These are phyloP conservation scores for Eulemur macaco DNA, from an alignment of 2,113 vertebrate species.

Conservation along the genomic window DNA sequence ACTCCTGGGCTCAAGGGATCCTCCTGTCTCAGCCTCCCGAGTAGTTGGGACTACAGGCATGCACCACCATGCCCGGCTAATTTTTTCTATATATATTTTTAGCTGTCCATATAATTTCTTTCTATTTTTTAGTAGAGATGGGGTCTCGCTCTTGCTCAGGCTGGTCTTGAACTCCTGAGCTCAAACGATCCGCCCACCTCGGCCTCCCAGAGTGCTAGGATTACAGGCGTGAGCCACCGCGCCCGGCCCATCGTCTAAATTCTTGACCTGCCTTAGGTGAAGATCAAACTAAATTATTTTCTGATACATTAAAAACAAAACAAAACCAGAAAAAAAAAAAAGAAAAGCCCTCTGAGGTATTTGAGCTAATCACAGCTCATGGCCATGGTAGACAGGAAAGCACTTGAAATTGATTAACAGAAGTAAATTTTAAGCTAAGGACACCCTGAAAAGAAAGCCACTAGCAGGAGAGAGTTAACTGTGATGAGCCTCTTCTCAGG, in stretches of 20 bases:
- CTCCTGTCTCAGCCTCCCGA: no score
- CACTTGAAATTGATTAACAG: neutral
- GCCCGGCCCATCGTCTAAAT: neutral
- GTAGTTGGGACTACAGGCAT: no score
- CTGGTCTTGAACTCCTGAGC: no score
- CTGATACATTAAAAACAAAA: neutral
- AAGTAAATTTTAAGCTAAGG: slow-evolving; percentile 1
- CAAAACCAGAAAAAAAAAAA: neutral
- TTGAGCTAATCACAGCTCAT: neutral
- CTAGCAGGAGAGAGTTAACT: neutral
- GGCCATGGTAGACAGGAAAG: neutral
- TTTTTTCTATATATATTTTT: no score
- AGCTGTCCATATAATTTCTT: no score
- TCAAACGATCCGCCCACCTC: no score
- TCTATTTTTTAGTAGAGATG: no score
- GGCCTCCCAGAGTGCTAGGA: no score
- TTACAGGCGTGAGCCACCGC: no score
- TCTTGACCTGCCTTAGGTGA: neutral
- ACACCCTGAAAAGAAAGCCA: neutral
- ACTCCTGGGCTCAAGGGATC: no score
- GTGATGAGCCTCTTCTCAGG: neutral
- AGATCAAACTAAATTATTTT: slow-evolving; percentile 40
- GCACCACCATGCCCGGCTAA: no score
- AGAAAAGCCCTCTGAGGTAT: neutral
- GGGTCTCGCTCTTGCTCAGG: no score